A percentile compares a stretch with the other conserved stretches of the same genome.
phyloP scores from a whole-genome alignment of 23 tunicate genomes.

The Clavelina lepadiformis region DNA sequence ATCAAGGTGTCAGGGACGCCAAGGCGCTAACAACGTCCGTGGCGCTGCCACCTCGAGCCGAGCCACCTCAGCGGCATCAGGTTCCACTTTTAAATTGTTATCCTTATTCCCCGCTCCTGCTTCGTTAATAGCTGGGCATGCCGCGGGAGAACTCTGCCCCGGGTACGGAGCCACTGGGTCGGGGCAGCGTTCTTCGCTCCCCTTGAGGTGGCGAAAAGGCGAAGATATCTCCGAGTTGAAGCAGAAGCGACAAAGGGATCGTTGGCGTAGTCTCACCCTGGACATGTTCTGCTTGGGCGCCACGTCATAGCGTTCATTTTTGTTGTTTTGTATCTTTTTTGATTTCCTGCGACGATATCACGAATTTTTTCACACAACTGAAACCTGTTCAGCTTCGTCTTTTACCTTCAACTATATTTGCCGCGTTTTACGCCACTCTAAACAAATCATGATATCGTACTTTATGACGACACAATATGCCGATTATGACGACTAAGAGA shows the following conservation, averaged over 20 bases:
- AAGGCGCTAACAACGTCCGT: neutral
- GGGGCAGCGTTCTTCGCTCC: conserved; percentile 19
- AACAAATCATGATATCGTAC: too few species aligned
- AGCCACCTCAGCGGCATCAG: neutral
- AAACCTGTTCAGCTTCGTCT: too few species aligned
- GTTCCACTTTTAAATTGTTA: conserved; percentile 21
- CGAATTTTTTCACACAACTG: neutral
- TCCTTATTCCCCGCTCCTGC: conserved; percentile 53
- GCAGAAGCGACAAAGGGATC: conserved; percentile 48
- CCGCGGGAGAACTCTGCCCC: conserved; percentile 39
- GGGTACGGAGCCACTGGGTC: conserved; percentile 25
- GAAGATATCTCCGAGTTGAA: conserved; percentile 31
- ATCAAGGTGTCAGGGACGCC: neutral
- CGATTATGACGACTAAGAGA: too few species aligned
- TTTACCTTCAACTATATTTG: too few species aligned
- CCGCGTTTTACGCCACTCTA: too few species aligned
- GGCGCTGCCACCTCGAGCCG: conserved; percentile 9
- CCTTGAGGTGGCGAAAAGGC: conserved; percentile 41
- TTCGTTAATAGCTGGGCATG: conserved; percentile 36
- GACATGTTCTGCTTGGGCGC: conserved; percentile 71
- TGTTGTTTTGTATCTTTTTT: neutral
- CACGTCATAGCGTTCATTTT: conserved; percentile 2
- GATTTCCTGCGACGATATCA: neutral
- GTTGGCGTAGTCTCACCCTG: conserved; percentile 45
- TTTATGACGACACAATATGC: too few species aligned